phyloP scores from a whole-genome alignment of 2,113 vertebrate genomes.

The Parotia lawesii region DNA sequence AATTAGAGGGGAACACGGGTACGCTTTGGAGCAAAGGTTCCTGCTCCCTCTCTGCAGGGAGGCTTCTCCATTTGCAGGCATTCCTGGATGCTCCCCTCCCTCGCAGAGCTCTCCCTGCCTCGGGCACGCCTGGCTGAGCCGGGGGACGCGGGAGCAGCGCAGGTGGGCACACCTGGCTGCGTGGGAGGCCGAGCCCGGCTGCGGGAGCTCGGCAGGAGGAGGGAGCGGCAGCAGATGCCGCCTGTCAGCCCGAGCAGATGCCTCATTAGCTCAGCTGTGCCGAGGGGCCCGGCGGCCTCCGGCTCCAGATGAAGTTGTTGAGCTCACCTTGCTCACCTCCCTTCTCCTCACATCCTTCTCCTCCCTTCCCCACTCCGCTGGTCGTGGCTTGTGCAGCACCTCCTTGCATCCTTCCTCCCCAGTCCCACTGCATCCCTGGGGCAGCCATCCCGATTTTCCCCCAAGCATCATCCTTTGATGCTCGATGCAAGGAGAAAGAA shows the following conservation, averaged over 20 bases:
- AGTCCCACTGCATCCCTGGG: accelerated
- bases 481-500: accelerated
- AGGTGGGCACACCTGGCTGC: background rate
- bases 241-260: slow-evolving; percentile 44
- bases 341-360: background rate
- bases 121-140: background rate
- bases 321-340: background rate
- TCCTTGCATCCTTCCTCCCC: background rate
- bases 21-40: background rate
- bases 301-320: background rate
- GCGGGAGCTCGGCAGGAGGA: slow-evolving; percentile 18
- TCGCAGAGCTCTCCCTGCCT: background rate
- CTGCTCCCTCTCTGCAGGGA: background rate
- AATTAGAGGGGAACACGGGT: background rate
- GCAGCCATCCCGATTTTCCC: accelerated
- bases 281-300: background rate
- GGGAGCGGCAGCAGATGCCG: background rate
- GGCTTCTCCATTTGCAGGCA: background rate
- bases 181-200: background rate
- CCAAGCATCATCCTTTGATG: accelerated
- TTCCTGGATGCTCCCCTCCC: background rate
- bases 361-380: accelerated
- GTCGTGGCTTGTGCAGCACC: background rate
- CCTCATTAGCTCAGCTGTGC: slow-evolving; percentile 49
- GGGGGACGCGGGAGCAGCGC: background rate